Evolutionary conservation across 2,113 vertebrate genomes (phyloP).

Genomic region (Crotalus tigris): DNA sequence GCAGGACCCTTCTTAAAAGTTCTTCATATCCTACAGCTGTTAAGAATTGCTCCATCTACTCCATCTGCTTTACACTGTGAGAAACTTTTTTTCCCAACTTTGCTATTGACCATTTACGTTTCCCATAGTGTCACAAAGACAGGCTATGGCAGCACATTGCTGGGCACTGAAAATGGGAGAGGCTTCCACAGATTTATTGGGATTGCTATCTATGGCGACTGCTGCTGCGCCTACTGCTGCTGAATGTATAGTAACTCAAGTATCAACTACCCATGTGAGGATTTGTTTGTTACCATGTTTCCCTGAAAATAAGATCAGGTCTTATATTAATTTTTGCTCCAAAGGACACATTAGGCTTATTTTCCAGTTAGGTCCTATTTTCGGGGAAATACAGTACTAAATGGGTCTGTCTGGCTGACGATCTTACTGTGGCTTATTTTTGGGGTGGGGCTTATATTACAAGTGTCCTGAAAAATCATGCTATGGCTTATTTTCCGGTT

Average conservation of each 20-base stretch:
- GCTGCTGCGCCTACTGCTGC: neutral
- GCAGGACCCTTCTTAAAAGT: neutral
- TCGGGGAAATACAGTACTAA: too few species aligned
- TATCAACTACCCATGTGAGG: neutral
- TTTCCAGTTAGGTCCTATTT: too few species aligned
- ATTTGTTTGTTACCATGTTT: neutral
- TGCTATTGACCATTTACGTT: neutral
- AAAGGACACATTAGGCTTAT: too few species aligned
- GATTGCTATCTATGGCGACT: neutral
- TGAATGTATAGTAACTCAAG: neutral
- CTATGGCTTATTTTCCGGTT: too few species aligned
- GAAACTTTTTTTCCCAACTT: neutral
- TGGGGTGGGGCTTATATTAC: too few species aligned
- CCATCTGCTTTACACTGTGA: neutral
- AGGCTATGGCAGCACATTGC: too few species aligned
- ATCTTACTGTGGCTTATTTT: too few species aligned
- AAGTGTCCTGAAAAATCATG: too few species aligned
- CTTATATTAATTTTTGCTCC: too few species aligned
- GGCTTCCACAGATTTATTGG: neutral
- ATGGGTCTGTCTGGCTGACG: too few species aligned
- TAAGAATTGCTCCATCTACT: neutral
- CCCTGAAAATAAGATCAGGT: too few species aligned
- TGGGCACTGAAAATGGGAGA: neutral
- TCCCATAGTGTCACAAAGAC: neutral
- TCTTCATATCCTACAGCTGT: too few species aligned